These are phyloP conservation scores for Zosterops borbonicus DNA, from an alignment of 2,113 vertebrate genomes.

Conservation along the genomic window DNA sequence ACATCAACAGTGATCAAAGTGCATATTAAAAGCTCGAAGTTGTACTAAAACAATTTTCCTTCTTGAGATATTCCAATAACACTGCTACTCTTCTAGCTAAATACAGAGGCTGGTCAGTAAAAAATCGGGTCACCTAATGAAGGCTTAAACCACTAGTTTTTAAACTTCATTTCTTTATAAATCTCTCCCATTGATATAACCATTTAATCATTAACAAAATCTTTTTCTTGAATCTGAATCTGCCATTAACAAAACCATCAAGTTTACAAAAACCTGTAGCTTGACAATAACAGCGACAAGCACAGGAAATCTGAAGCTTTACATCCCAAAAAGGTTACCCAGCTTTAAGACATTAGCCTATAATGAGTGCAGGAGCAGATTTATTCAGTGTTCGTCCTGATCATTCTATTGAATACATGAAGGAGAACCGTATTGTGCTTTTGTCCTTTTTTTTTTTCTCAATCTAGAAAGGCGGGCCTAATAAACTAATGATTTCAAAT, in stretches of 20 bases:
- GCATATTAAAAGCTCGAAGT: not conserved
- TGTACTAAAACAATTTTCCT: not conserved
- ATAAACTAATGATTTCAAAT: not conserved
- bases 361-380: not conserved
- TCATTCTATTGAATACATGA: not conserved
- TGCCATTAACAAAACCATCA: not conserved
- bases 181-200: not conserved
- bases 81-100: not conserved
- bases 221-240: not conserved
- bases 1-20: not conserved
- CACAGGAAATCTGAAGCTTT: not conserved
- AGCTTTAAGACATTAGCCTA: not conserved
- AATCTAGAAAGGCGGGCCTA: not conserved
- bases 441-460: not conserved
- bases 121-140: not conserved
- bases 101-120: not conserved
- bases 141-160: not conserved
- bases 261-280: not conserved
- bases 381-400: not conserved
- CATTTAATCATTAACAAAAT: not conserved
- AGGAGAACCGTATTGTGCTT: fast-evolving
- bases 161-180: not conserved
- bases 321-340: not conserved
- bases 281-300: not conserved
- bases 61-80: not conserved